Percentiles rank a stretch among this genome's conserved stretches.
These are phyloP conservation scores for Machimus rusticus DNA, from an alignment of 2,888 invertebrate genomes.

Conservation along the genomic window DNA sequence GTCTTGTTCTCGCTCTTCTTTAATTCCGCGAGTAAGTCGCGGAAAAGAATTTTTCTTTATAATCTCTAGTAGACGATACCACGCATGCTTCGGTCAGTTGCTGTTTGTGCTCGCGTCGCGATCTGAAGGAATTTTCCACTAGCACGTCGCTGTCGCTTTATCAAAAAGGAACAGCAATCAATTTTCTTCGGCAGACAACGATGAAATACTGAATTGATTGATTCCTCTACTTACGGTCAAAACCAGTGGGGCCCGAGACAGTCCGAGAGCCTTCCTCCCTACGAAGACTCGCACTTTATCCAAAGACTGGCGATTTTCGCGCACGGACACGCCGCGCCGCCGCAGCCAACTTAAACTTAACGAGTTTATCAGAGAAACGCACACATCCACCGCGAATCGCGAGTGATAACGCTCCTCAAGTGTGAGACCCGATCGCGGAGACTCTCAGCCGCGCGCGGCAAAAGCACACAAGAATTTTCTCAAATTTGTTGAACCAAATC, in stretches of 20 bases:
- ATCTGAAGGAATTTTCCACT: constrained; percentile 23
- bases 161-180: background rate
- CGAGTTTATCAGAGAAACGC: background rate
- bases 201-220: background rate
- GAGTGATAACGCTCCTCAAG: background rate
- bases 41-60: constrained; percentile 9
- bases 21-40: background rate
- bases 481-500: background rate
- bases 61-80: background rate
- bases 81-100: background rate
- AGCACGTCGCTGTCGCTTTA: background rate
- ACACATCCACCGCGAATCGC: background rate
- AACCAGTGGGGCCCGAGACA: background rate
- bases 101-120: background rate
- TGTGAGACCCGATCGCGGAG: background rate
- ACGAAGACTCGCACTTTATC: background rate
- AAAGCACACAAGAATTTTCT: background rate
- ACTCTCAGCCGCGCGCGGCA: background rate
- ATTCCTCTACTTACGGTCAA: constrained; percentile 23
- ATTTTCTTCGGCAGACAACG: background rate
- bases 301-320: background rate
- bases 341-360: background rate
- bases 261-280: background rate
- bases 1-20: constrained; percentile 1
- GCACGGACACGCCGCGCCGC: background rate